Evolutionary conservation across 2,113 vertebrate genomes (phyloP).

Genomic region (Sylvilagus bachmani): DNA sequence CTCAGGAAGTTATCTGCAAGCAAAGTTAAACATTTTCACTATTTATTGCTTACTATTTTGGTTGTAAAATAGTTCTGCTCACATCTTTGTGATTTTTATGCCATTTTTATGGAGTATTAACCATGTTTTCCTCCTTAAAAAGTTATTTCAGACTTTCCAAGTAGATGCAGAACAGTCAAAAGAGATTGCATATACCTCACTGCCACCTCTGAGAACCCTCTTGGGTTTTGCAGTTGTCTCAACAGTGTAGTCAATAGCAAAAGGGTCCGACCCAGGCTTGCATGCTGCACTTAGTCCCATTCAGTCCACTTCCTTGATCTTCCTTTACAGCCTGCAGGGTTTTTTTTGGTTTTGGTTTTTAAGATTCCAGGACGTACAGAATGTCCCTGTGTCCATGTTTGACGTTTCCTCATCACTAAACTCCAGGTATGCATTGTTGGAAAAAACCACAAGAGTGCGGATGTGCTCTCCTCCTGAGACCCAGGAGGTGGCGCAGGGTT

Average conservation of each 20-base stretch:
- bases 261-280: background rate
- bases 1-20: background rate
- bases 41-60: background rate
- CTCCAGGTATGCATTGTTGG: background rate
- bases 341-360: background rate
- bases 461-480: background rate
- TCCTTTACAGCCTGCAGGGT: background rate
- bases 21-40: conserved; percentile 6
- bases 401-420: background rate
- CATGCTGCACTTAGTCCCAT: background rate
- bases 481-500: too few relatives aligned
- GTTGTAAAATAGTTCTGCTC: background rate
- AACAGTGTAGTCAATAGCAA: background rate
- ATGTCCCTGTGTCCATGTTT: background rate
- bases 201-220: background rate
- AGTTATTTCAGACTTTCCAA: background rate
- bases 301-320: background rate
- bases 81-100: background rate
- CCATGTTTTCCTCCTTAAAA: background rate
- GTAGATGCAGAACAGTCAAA: background rate
- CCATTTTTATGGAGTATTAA: background rate
- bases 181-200: background rate
- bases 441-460: background rate
- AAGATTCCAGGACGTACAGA: background rate
- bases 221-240: background rate